Percentiles rank a stretch among this genome's conserved stretches.
Evolutionary conservation across 2,888 invertebrate species (phyloP).

Genomic region (Drosophila prostipennis): DNA sequence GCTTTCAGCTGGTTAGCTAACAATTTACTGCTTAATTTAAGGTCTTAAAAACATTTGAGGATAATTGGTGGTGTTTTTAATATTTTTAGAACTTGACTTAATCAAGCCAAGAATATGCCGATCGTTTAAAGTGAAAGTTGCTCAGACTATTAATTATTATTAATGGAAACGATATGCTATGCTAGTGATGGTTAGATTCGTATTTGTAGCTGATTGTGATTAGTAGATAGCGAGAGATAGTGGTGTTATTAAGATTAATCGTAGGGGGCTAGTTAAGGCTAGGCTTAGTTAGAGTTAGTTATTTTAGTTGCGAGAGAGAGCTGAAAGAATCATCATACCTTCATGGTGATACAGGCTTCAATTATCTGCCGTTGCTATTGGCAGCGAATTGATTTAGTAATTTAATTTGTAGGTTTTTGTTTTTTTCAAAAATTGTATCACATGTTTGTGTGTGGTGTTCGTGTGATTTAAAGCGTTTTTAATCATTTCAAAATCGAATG

Average conservation of each 20-base stretch:
- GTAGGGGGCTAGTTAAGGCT: slow-evolving; percentile 35
- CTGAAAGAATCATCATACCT: slow-evolving; percentile 87
- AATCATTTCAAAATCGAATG: slow-evolving; percentile 55
- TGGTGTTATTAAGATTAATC: slow-evolving; percentile 31
- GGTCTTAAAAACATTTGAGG: slow-evolving; percentile 13
- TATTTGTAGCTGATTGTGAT: slow-evolving; percentile 33
- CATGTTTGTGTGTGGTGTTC: slow-evolving; percentile 63
- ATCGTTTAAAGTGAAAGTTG: slow-evolving; percentile 42
- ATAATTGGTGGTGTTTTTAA: slow-evolving; percentile 16
- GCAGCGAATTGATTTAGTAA: slow-evolving; percentile 84
- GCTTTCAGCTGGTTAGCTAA: slow-evolving; percentile 18
- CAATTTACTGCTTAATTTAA: slow-evolving; percentile 19
- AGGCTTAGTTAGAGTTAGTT: slow-evolving; percentile 44
- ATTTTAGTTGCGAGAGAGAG: slow-evolving; percentile 41
- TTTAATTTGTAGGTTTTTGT: slow-evolving; percentile 51
- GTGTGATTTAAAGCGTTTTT: slow-evolving; percentile 65
- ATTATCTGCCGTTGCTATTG: slow-evolving; percentile 91
- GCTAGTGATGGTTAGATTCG: slow-evolving; percentile 32
- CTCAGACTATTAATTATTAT: slow-evolving; percentile 30
- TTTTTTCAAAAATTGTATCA: slow-evolving; percentile 66
- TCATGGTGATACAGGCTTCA: slow-evolving; percentile 96
- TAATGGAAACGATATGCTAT: slow-evolving; percentile 38
- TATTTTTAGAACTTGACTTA: slow-evolving; percentile 26
- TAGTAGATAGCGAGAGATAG: slow-evolving; percentile 33
- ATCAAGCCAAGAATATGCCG: slow-evolving; percentile 32